Conservation (phyloP, 2,113 vertebrate genomes). For the Saccopteryx leptura region DNA sequence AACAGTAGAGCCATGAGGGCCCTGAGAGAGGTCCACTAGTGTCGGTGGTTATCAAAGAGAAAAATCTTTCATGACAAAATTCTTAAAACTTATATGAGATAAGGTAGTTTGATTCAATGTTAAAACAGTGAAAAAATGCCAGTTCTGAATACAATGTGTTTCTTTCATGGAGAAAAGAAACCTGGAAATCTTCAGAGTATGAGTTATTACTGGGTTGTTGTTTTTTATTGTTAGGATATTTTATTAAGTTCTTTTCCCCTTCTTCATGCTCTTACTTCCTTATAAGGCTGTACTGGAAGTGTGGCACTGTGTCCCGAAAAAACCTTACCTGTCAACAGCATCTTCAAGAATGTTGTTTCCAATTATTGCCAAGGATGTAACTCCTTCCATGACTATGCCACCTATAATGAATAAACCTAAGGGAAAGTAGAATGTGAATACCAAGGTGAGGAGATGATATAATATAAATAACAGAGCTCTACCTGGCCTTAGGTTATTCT, state of each 20-base stretch:
- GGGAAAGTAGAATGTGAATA: not conserved
- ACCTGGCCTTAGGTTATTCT: not conserved
- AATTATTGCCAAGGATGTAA: not conserved
- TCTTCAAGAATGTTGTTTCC: conserved; percentile 27
- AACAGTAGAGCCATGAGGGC: not conserved
- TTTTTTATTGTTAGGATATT: conserved; percentile 23
- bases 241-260: not conserved
- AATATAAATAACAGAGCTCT: conserved; percentile 32
- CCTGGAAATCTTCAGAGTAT: conserved; percentile 60
- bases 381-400: conserved; percentile 36
- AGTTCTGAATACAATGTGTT: not conserved
- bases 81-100: not conserved
- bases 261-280: not conserved
- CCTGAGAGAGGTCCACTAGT: not conserved
- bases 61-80: not conserved
- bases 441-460: not conserved
- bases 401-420: not conserved
- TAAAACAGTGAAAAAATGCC: conserved; percentile 26
- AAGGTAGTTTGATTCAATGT: not conserved
- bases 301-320: not conserved
- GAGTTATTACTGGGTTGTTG: not conserved
- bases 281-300: not conserved
- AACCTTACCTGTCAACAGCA: not conserved
- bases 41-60: conserved; percentile 11
- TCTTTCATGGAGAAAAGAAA: not conserved